phyloP scores from a whole-genome alignment of 1,140 invertebrate species.

The Drosophila parvula region DNA sequence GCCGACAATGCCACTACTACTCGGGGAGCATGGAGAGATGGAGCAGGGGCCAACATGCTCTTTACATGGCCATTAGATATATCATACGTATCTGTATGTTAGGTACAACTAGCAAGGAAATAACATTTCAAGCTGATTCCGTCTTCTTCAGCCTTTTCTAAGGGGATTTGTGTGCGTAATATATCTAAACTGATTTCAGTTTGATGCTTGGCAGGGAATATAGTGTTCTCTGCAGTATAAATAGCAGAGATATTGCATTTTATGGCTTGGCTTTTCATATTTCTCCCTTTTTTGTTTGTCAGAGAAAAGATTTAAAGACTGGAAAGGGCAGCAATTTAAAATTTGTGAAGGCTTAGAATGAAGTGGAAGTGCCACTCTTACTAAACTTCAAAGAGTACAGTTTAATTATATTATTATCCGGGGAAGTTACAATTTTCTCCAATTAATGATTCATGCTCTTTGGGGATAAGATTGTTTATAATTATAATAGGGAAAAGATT shows the following conservation, averaged over 20 bases:
- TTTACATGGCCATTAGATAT: slow-evolving; percentile 49
- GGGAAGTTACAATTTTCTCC: no score
- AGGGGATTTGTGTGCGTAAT: slow-evolving; percentile 35
- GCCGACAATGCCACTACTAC: slow-evolving; percentile 22
- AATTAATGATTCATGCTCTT: no score
- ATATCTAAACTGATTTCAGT: slow-evolving; percentile 30
- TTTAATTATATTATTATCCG: no score
- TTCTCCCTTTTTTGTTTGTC: neutral
- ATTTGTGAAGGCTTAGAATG: neutral
- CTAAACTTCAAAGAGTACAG: no score
- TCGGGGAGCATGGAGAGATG: neutral
- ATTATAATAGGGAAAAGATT: neutral
- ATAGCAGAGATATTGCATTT: slow-evolving; percentile 8
- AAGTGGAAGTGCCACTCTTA: no score
- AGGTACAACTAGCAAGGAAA: slow-evolving; percentile 22
- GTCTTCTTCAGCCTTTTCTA: slow-evolving; percentile 15
- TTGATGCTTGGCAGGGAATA: slow-evolving; percentile 20
- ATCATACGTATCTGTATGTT: slow-evolving; percentile 31
- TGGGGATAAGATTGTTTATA: neutral
- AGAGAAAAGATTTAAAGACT: neutral
- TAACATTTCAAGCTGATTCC: slow-evolving; percentile 30
- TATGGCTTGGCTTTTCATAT: neutral
- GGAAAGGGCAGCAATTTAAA: neutral
- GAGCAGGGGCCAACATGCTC: slow-evolving; percentile 11
- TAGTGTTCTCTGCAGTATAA: slow-evolving; percentile 16